Percentiles rank a stretch among this genome's conserved stretches.
Conservation (phyloP, 2,888 invertebrate genomes). For the Venusia cambrica region DNA sequence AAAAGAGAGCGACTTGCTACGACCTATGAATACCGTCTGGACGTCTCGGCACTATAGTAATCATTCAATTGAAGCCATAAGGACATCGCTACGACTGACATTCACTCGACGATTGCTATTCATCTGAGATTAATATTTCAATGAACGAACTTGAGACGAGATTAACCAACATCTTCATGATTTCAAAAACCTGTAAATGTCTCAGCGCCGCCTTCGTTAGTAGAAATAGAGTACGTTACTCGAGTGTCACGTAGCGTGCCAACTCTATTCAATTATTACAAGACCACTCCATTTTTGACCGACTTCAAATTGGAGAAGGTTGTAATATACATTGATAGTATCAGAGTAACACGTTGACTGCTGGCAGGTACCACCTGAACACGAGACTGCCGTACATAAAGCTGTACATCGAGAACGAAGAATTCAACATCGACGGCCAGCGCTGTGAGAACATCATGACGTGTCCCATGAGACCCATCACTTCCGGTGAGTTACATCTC, state of each 20-base stretch:
- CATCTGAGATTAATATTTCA: neutral
- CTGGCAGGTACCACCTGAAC: slow-evolving; percentile 88
- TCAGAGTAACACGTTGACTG: slow-evolving; percentile 1
- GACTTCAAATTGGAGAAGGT: too few relatives aligned
- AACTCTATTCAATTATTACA: too few relatives aligned
- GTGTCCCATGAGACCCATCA: slow-evolving; percentile 95
- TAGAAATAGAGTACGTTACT: too few relatives aligned
- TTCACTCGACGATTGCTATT: slow-evolving; percentile 2
- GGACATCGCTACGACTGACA: neutral
- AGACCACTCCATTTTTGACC: too few relatives aligned
- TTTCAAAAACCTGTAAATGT: too few relatives aligned
- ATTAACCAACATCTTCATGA: too few relatives aligned
- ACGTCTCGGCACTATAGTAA: slow-evolving; percentile 1
- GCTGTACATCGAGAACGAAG: slow-evolving; percentile 94
- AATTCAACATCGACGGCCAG: slow-evolving; percentile 96
- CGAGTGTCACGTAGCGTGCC: too few relatives aligned
- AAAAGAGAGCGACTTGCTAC: too few relatives aligned
- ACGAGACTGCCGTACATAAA: slow-evolving; percentile 94
- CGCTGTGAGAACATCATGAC: slow-evolving; percentile 97
- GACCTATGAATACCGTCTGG: neutral
- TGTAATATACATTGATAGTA: too few relatives aligned
- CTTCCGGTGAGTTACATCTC: slow-evolving; percentile 86
- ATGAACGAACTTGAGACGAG: too few relatives aligned
- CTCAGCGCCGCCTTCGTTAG: too few relatives aligned
- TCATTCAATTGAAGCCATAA: slow-evolving; percentile 5